Conservation (phyloP, 2,113 vertebrate species). For the Etheostoma spectabile region DNA sequence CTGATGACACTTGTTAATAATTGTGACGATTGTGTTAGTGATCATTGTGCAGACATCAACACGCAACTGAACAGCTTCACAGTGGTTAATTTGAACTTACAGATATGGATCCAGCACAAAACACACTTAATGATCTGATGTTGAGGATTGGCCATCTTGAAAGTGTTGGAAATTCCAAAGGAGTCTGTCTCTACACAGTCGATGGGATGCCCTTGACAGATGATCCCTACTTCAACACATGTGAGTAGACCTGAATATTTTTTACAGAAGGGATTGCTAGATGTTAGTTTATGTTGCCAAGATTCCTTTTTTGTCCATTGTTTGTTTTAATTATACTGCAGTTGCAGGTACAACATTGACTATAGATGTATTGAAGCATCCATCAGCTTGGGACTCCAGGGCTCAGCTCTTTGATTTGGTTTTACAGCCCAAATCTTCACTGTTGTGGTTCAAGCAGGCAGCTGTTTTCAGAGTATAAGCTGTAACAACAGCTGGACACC, state of each 20-base stretch:
- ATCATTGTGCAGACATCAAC: neutral
- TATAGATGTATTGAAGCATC: too few relatives aligned
- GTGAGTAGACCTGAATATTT: conserved; percentile 46
- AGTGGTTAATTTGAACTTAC: neutral
- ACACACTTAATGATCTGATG: conserved; percentile 76
- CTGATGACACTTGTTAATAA: neutral
- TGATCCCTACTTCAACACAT: conserved; percentile 78
- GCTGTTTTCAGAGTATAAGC: neutral
- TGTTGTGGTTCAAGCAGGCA: neutral
- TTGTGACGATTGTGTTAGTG: neutral
- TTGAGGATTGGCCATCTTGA: conserved; percentile 61
- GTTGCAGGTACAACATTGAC: neutral
- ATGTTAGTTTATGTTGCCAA: neutral
- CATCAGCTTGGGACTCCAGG: neutral
- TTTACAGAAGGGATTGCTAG: neutral
- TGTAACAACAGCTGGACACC: too few relatives aligned
- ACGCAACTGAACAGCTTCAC: neutral
- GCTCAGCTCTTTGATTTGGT: neutral
- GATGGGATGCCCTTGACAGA: conserved; percentile 75
- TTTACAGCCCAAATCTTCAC: neutral
- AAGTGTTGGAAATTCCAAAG: conserved; percentile 36
- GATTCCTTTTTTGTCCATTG: neutral
- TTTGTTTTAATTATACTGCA: neutral
- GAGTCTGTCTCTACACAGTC: conserved; percentile 65
- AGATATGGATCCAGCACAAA: conserved; percentile 71